Evolutionary conservation across 35 echinoderm and acorn worm species (phyloP), one percentile per base, ranked within the genome.

Genomic region (Stichopus chloronotus): DNA sequence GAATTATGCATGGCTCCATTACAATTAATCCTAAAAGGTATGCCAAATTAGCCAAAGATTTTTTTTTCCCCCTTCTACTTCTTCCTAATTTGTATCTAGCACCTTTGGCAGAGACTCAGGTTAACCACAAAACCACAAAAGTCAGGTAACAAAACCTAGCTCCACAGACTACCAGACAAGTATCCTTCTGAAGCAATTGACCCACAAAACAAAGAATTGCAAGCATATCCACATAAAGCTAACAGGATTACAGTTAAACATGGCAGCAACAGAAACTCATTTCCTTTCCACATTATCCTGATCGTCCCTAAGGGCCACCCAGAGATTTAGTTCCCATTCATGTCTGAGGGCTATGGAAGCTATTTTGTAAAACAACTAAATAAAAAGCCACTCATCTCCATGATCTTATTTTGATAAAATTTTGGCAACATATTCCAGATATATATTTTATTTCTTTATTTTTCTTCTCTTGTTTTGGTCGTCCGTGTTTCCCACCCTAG

Each of bases 271-370:
- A 85, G 52, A 58, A 81, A 10, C 55, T 85, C 57, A 85, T 85
- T 85, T 85, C 82, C 82, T 85, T 58, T 85, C 5, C 55, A 58
- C 16, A 58, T 85, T 85, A 85, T 55, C 54, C 56, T 6, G n/a
- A 58, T 58, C 58, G 1, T 85, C 82, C 82, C 82, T 14, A 20
- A 23, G 23, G 82, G 55, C 55, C 19, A 22, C 5, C 19, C 8
- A 16, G 58, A 58, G 69, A 74, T 74, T 74, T 24, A 74, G 19
- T 74, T 74, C 17, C 69, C 69, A 74, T 74, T 74, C 69, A 74
- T 74, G 22, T 14, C 19, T 74, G 22, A 19, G 17, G 69, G 14
- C 19, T 74, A 74, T 74, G 69, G 22, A 74, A n/a, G 19, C 69
- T 74, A 74, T 74, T 20, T 74, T 1, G 19, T 74, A 74, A 4